Conservation (phyloP, 2,797 vertebrate species). For the Delichon dasypus region DNA sequence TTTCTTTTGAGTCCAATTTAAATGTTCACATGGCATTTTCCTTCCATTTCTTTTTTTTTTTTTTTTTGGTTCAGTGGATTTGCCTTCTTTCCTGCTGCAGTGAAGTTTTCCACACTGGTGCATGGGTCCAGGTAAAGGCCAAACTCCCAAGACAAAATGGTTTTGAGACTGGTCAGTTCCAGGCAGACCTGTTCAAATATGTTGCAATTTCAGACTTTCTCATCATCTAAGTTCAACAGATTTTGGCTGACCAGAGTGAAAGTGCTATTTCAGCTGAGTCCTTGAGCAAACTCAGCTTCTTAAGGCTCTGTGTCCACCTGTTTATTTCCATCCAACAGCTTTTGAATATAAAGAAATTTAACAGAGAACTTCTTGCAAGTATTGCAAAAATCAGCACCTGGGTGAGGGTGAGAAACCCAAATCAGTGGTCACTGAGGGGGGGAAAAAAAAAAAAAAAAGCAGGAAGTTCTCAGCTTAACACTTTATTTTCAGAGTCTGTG, state of each 20-base stretch:
- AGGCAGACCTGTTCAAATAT: not conserved
- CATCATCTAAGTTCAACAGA: not conserved
- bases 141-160: not conserved
- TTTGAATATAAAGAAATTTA: not conserved
- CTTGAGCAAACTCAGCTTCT: not conserved
- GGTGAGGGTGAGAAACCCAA: not conserved
- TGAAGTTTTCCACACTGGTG: not conserved
- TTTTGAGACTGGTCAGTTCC: not conserved
- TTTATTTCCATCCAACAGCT: not conserved
- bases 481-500: not conserved
- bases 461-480: not conserved
- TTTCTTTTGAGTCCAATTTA: not conserved
- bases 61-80: not conserved
- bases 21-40: not conserved
- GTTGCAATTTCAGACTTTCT: not conserved
- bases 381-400: not conserved
- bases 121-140: not conserved
- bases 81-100: not conserved
- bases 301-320: not conserved
- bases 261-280: not conserved
- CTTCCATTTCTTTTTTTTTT: not conserved
- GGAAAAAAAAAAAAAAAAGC: not conserved
- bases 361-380: not conserved
- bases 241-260: not conserved
- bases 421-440: not conserved